phyloP scores from a whole-genome alignment of 2,888 invertebrate genomes.

The Hyalella azteca region DNA sequence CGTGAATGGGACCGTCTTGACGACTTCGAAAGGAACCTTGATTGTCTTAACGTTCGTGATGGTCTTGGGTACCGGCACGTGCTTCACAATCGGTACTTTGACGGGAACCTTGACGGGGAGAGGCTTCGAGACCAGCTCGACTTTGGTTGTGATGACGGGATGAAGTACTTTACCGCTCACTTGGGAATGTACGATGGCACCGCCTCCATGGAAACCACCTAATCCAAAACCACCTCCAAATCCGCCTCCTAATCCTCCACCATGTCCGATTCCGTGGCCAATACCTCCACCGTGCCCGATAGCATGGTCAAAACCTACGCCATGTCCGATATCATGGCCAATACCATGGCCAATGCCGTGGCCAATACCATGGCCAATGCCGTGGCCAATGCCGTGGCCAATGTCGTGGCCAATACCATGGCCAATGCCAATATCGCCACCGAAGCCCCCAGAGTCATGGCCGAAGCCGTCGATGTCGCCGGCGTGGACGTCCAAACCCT shows the following conservation, averaged over 20 bases:
- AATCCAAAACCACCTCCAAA: neutral
- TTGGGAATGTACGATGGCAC: neutral
- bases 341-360: neutral
- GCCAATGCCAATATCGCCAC: neutral
- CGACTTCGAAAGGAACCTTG: slow-evolving; percentile 5
- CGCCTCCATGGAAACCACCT: neutral
- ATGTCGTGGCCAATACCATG: neutral
- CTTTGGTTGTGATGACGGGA: slow-evolving; percentile 5
- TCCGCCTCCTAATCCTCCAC: slow-evolving; percentile 3
- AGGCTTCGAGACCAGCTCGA: slow-evolving; percentile 15
- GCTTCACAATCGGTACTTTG: slow-evolving; percentile 22
- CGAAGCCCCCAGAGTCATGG: neutral
- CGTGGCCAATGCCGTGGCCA: neutral
- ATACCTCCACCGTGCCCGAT: neutral
- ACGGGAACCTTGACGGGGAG: slow-evolving; percentile 31
- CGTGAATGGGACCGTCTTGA: slow-evolving; percentile 21
- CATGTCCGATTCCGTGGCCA: slow-evolving; percentile 24
- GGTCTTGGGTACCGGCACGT: slow-evolving; percentile 33
- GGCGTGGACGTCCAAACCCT: neutral
- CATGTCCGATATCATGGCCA: neutral
- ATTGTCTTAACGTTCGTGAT: slow-evolving; percentile 31
- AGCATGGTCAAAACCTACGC: neutral
- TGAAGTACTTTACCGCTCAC: slow-evolving; percentile 11
- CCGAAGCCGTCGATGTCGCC: neutral
- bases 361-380: slow-evolving; percentile 25